A percentile compares a stretch with the other conserved stretches of the same genome.
Evolutionary conservation across 1,140 invertebrate species (phyloP).

Genomic region (Ganaspis sp.): DNA sequence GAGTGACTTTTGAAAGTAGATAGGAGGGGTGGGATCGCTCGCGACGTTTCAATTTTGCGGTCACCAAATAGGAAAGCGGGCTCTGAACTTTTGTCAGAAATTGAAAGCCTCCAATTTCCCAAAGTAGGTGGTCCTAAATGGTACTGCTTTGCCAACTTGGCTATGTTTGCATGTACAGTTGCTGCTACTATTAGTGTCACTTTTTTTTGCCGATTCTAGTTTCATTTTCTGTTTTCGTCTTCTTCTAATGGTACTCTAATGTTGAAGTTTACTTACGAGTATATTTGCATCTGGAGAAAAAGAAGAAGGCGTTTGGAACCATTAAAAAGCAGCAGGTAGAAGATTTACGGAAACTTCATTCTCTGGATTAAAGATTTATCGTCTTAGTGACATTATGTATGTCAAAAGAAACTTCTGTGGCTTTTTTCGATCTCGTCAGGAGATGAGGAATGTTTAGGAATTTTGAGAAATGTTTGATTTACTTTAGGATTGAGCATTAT

Average conservation of each 20-base stretch:
- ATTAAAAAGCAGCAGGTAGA: slow-evolving; percentile 23
- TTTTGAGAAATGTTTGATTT: slow-evolving; percentile 21
- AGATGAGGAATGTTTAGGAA: background rate
- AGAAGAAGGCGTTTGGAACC: background rate
- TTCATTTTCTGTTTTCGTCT: background rate
- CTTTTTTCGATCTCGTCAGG: background rate
- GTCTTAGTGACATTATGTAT: slow-evolving; percentile 16
- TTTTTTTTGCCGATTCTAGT: background rate
- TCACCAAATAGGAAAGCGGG: background rate
- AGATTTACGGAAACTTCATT: slow-evolving; percentile 10
- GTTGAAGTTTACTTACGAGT: background rate
- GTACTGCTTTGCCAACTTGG: background rate
- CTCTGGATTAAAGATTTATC: slow-evolving; percentile 27
- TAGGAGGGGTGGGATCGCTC: slow-evolving; percentile 2
- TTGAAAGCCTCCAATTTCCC: slow-evolving; percentile 1
- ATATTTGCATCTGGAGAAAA: slow-evolving; percentile 12
- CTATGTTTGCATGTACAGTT: background rate
- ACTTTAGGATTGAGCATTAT: background rate
- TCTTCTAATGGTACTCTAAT: background rate
- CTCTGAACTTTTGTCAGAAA: background rate
- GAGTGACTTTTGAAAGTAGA: slow-evolving; percentile 11
- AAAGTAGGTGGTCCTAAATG: slow-evolving; percentile 7
- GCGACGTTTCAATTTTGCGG: slow-evolving; percentile 26
- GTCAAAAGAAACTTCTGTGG: background rate
- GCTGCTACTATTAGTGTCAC: background rate